phyloP scores from a whole-genome alignment of 2,113 vertebrate species.

The Podarcis raffonei region DNA sequence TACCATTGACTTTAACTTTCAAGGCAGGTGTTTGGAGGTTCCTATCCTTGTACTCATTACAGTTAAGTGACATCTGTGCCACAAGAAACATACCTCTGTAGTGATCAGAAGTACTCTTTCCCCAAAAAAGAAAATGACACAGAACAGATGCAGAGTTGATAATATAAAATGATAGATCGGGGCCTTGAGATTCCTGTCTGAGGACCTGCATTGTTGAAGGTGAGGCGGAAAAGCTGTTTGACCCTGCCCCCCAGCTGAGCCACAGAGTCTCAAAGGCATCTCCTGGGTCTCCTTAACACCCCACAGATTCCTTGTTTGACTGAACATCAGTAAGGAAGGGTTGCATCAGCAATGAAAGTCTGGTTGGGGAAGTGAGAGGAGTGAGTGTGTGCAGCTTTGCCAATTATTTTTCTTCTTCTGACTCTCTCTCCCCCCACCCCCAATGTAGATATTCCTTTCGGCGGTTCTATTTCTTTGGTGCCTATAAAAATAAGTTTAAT shows the following conservation, averaged over 20 bases:
- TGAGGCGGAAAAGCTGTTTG: conserved; percentile 50
- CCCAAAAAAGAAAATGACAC: not conserved
- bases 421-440: conserved; percentile 66
- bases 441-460: conserved; percentile 73
- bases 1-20: too few species aligned
- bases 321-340: conserved; percentile 65
- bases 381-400: conserved; percentile 40
- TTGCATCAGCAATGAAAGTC: conserved; percentile 53
- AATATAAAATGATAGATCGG: not conserved
- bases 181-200: not conserved
- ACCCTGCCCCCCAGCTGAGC: conserved; percentile 43
- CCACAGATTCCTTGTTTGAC: conserved; percentile 49
- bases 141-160: not conserved
- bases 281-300: rapidly evolving
- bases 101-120: not conserved
- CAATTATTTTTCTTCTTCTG: conserved; percentile 75
- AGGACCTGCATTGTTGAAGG: conserved; percentile 26
- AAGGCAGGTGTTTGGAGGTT: not conserved
- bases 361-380: conserved; percentile 53
- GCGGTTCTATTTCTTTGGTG: conserved; percentile 74
- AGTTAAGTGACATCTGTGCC: not conserved
- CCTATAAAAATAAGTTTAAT: conserved; percentile 84
- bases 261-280: not conserved
- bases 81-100: not conserved
- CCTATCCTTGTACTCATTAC: not conserved